Conservation (phyloP, 2,113 vertebrate species). For the Elachura formosa region DNA sequence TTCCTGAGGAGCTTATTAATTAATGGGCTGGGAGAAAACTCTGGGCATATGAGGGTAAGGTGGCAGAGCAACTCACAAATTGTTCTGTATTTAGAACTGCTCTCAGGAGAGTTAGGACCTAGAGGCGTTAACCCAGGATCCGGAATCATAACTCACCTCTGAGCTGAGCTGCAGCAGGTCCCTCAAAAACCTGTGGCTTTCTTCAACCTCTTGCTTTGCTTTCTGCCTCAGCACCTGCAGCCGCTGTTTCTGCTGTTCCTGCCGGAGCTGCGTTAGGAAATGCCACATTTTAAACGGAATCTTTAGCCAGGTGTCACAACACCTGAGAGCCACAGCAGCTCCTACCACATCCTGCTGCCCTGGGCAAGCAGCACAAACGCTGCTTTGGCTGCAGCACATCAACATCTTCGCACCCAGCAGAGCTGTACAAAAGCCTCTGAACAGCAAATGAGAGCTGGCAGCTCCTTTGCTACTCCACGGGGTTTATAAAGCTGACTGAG, state of each 20-base stretch:
- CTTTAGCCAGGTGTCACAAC: neutral
- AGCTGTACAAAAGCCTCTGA: rapidly evolving
- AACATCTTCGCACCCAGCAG: rapidly evolving
- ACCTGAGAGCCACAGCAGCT: neutral
- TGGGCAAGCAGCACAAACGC: rapidly evolving
- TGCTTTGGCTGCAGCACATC: neutral
- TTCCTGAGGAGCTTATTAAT: neutral
- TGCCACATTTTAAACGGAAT: rapidly evolving
- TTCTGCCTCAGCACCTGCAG: constrained; percentile 25
- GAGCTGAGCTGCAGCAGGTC: neutral
- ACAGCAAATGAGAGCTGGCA: rapidly evolving
- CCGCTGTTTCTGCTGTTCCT: constrained; percentile 6
- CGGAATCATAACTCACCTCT: neutral
- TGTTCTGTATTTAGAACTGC: neutral
- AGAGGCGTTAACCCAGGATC: neutral
- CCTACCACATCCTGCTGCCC: neutral
- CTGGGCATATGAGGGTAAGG: neutral
- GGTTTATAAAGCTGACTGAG: neutral
- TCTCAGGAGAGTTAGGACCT: neutral
- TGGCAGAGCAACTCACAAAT: neutral
- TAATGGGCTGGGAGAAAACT: neutral
- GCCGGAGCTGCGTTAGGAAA: neutral
- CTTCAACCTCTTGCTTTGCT: constrained; percentile 41
- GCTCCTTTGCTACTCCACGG: neutral
- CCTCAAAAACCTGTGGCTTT: constrained; percentile 32